phyloP scores from a whole-genome alignment of 2,113 vertebrate species.

The Podocnemis expansa region DNA sequence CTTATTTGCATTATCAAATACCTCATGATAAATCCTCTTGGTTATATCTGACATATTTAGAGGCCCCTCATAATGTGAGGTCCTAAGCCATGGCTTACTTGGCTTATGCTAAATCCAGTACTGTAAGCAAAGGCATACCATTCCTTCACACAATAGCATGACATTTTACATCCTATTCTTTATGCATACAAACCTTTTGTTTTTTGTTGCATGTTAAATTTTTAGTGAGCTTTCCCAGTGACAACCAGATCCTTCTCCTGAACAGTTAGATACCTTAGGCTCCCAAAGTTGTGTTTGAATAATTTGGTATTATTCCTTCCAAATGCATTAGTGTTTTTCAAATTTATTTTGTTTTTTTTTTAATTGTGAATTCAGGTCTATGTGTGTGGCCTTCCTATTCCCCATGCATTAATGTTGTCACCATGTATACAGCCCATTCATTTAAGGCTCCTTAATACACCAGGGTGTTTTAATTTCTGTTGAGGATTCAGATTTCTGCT shows the following conservation, averaged over 20 bases:
- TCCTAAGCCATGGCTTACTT: no score
- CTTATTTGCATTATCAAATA: no score
- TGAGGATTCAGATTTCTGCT: background rate
- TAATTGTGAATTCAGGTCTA: background rate
- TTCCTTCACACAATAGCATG: background rate
- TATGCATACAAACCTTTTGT: background rate
- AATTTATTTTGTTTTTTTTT: background rate
- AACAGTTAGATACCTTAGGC: background rate
- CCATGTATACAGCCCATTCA: background rate
- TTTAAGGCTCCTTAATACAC: background rate
- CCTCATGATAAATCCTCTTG: no score
- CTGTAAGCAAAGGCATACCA: background rate
- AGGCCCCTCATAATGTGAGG: no score
- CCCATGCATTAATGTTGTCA: rapidly evolving
- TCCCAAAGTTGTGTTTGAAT: background rate
- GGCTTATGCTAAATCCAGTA: no score
- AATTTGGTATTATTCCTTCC: background rate
- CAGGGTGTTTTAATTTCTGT: background rate
- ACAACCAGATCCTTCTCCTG: background rate
- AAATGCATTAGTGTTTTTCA: background rate
- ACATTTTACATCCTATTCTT: background rate
- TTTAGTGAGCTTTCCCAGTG: background rate
- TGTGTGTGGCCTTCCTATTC: background rate
- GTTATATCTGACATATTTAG: no score
- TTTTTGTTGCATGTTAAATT: background rate